Evolutionary conservation across 1,140 invertebrate species (phyloP), one percentile per base, ranked within the genome.

Genomic region (Anoplolepis gracilipes): DNA sequence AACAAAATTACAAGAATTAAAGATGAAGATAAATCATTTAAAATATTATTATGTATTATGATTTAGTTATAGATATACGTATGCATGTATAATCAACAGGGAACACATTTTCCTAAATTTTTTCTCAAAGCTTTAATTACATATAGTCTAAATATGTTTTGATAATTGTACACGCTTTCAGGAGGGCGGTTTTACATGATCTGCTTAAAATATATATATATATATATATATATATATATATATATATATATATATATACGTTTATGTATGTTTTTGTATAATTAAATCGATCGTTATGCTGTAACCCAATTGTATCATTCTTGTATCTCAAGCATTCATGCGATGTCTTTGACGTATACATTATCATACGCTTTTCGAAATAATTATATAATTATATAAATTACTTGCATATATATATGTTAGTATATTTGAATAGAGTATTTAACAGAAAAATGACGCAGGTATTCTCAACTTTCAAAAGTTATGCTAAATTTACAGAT

Each of bases 131-230:
- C 39, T 65, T 78, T 49, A 67, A 64, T 67, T 39, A 22, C 10
- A 16, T n/a, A 77, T 49, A 65, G 11, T 65, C 73, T 76, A 76
- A 76, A 55, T 78, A 49, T 30, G 42, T 78, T 65, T 19, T 30
- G 28, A 53, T 53, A 78, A 33, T 33, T 53, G 13, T 65, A 33
- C 30, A 61, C 33, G 59, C n/a, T 65, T 25, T 49, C 11, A 36
- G 42, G 16, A 67, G 33, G 30, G 25, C n/a, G 42, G 0, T 78
- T 78, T 49, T 78, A 78, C 25, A 78, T 67, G 42, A 13, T 78
- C 13, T 53, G 61, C n/a, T 78, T 53, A 42, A n/a, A 67, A 78
- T 61, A 22, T 49, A 22, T 36, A 28, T 28, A 28, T 76, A 42
- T 42, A 61, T 46, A 59, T 28, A 61, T 46, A 59, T 28, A 78